Evolutionary conservation across 2,888 invertebrate species (phyloP).

Genomic region (Euspilapteryx auroguttella): DNA sequence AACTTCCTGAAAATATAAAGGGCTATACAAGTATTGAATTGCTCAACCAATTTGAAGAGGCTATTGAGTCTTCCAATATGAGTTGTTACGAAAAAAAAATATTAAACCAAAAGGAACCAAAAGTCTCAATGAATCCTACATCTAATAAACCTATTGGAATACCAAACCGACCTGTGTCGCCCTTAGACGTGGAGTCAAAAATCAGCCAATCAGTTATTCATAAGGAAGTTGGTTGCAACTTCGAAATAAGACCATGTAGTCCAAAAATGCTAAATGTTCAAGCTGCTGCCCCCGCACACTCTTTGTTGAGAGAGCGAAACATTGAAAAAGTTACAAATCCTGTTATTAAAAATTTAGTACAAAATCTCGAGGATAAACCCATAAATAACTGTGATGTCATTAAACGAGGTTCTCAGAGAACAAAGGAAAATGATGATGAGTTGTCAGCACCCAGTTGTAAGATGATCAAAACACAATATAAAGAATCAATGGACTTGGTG

Average conservation of each 20-base stretch:
- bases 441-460: slow-evolving; percentile 27
- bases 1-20: slow-evolving; percentile 53
- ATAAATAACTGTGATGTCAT: slow-evolving; percentile 17
- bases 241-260: slow-evolving; percentile 55
- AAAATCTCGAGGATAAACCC: too few relatives aligned
- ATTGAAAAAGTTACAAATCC: slow-evolving; percentile 50
- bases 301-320: slow-evolving; percentile 30
- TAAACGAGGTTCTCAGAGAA: slow-evolving; percentile 7
- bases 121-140: slow-evolving; percentile 13
- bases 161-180: slow-evolving; percentile 29
- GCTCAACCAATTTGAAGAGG: slow-evolving; percentile 49
- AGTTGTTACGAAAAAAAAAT: slow-evolving; percentile 17
- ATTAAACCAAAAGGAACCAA: slow-evolving; percentile 16
- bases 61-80: slow-evolving; percentile 36
- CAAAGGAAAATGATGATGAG: slow-evolving; percentile 11
- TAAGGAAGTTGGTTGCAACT: slow-evolving; percentile 56
- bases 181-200: slow-evolving; percentile 54
- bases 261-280: slow-evolving; percentile 52
- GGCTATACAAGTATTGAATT: slow-evolving; percentile 48
- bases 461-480: slow-evolving; percentile 31
- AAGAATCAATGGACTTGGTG: slow-evolving; percentile 14
- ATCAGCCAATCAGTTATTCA: slow-evolving; percentile 57
- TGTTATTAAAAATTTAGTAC: too few relatives aligned
- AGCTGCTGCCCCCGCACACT: slow-evolving; percentile 36
- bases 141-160: background rate